phyloP scores from a whole-genome alignment of 2,113 vertebrate species.

The Ameiurus melas region DNA sequence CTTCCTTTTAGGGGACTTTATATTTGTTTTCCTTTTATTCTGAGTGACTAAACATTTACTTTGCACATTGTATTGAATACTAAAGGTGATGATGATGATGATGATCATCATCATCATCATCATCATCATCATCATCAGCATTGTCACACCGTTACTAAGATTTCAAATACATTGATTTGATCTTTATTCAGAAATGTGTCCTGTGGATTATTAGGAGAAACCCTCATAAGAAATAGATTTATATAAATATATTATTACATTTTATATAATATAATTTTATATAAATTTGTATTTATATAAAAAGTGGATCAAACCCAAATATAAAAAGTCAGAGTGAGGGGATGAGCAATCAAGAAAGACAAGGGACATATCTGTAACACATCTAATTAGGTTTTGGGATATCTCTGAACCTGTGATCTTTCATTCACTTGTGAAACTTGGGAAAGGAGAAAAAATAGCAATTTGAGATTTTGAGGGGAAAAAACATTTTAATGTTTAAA shows the following conservation, averaged over 20 bases:
- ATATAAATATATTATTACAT: too few species aligned
- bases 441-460: not conserved
- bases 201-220: not conserved
- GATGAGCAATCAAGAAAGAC: not conserved
- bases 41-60: not conserved
- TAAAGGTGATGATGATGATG: not conserved
- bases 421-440: conserved; percentile 22
- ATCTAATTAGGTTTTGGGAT: conserved; percentile 43
- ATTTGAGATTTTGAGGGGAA: not conserved
- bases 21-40: not conserved
- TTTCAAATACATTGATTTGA: not conserved
- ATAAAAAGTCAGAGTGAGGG: not conserved
- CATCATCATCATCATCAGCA: not conserved
- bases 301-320: not conserved
- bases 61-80: not conserved
- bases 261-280: too few species aligned
- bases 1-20: conserved; percentile 29
- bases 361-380: conserved; percentile 30
- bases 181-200: not conserved
- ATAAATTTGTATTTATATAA: too few species aligned
- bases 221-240: not conserved
- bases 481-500: not conserved
- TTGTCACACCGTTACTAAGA: not conserved
- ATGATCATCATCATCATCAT: not conserved
- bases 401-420: conserved; percentile 50